Conservation (phyloP, 2,113 vertebrate genomes). For the Actinemys pallida region DNA sequence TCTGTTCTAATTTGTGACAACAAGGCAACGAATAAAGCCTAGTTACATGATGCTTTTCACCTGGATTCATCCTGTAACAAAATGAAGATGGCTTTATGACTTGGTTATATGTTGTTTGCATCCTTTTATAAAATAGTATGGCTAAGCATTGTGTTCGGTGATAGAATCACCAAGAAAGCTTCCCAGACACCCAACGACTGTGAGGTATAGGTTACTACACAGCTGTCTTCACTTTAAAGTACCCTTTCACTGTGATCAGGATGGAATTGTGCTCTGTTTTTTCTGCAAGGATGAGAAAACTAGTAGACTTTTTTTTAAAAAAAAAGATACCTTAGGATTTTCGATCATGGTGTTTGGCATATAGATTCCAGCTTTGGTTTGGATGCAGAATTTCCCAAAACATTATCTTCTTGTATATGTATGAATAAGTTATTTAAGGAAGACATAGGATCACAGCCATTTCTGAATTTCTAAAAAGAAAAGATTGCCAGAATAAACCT, state of each 20-base stretch:
- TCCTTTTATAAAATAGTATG: background rate
- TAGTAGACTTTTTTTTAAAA: background rate
- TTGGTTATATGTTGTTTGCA: background rate
- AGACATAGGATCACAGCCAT: background rate
- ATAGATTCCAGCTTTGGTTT: background rate
- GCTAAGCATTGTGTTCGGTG: background rate
- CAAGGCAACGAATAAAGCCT: conserved; percentile 24
- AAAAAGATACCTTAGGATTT: background rate
- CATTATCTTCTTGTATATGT: background rate
- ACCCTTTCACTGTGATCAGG: background rate
- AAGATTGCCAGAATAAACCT: background rate
- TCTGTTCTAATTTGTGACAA: conserved; percentile 17
- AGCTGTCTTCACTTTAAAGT: background rate
- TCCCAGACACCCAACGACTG: background rate
- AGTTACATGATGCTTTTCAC: background rate
- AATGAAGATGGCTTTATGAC: background rate
- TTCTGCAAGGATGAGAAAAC: background rate
- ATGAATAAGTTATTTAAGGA: background rate
- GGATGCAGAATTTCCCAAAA: background rate
- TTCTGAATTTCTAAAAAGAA: background rate
- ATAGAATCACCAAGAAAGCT: background rate
- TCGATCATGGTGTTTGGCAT: background rate
- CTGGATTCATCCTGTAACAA: background rate
- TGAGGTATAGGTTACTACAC: background rate
- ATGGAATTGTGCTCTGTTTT: background rate